Percentiles rank a stretch among this genome's conserved stretches.
Conservation (phyloP, 2,113 vertebrate species). For the Brachyistius frenatus region DNA sequence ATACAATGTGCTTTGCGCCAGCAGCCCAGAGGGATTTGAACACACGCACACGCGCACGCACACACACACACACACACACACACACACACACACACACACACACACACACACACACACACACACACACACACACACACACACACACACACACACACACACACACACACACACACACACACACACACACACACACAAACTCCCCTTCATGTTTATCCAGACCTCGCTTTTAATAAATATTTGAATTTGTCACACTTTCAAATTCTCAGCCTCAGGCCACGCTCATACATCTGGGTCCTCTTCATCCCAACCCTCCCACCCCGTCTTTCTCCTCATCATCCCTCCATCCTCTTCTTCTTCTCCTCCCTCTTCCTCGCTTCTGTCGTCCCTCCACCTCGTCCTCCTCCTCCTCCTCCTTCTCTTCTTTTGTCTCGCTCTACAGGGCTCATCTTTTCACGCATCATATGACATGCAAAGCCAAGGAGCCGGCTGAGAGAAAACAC, state of each 20-base stretch:
- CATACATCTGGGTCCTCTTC: slow-evolving; percentile 78
- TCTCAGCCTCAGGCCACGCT: slow-evolving; percentile 78
- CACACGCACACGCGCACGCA: slow-evolving; percentile 38
- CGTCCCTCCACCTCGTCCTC: background rate
- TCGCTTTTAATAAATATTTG: slow-evolving; percentile 87
- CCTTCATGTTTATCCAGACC: slow-evolving; percentile 85
- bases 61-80: slow-evolving; percentile 47
- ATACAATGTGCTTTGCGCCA: slow-evolving; percentile 80
- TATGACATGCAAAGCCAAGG: slow-evolving; percentile 68
- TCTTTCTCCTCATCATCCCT: slow-evolving; percentile 31
- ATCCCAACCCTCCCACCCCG: background rate
- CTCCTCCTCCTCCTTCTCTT: slow-evolving; percentile 22
- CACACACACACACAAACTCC: slow-evolving; percentile 62
- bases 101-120: slow-evolving; percentile 60
- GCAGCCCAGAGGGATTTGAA: slow-evolving; percentile 67
- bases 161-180: no score
- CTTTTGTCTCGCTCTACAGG: slow-evolving; percentile 69
- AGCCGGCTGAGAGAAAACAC: slow-evolving; percentile 13
- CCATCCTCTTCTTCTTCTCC: background rate
- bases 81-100: slow-evolving; percentile 11
- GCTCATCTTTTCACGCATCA: slow-evolving; percentile 71
- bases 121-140: slow-evolving; percentile 60
- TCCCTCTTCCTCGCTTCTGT: background rate
- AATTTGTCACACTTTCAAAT: slow-evolving; percentile 86
- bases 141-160: no score